A percentile compares a stretch with the other conserved stretches of the same genome.
These are phyloP conservation scores for Trinorchestia longiramus DNA, from an alignment of 1,140 invertebrate species.

Conservation along the genomic window DNA sequence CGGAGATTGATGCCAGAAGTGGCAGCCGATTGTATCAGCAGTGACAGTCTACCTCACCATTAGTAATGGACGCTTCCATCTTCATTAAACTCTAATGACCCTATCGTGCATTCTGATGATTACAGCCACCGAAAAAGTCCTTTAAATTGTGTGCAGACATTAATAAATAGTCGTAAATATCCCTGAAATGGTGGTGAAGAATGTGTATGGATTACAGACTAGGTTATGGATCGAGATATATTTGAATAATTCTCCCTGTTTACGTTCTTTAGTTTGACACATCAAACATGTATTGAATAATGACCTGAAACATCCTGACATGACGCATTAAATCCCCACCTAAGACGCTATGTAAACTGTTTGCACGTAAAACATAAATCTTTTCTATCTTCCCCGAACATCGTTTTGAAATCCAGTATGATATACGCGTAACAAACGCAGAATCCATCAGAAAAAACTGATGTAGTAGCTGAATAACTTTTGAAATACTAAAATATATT, in stretches of 20 bases:
- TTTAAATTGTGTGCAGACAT: not conserved
- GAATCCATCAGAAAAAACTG: not conserved
- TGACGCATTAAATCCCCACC: not conserved
- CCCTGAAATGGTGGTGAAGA: not conserved
- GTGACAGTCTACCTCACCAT: constrained; percentile 4
- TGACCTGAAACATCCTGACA: not conserved
- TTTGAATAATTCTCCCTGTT: not conserved
- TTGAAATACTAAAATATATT: not conserved
- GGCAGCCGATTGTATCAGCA: not conserved
- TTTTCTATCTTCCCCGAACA: not conserved
- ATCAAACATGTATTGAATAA: not conserved
- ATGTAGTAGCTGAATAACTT: not conserved
- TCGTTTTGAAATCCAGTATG: too few relatives aligned
- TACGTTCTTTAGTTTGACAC: not conserved
- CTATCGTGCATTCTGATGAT: not conserved
- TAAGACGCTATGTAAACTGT: not conserved
- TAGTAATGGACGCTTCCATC: constrained; percentile 1
- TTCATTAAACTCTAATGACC: constrained; percentile 5
- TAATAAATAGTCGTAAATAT: not conserved
- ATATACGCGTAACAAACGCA: not conserved
- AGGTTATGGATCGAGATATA: not conserved
- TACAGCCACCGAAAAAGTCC: not conserved
- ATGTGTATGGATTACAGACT: not conserved
- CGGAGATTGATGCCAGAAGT: constrained; percentile 34
- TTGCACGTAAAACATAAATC: not conserved